These are phyloP conservation scores for Enteromius fasciolatus DNA, from an alignment of 2,797 vertebrate species.

Conservation along the genomic window DNA sequence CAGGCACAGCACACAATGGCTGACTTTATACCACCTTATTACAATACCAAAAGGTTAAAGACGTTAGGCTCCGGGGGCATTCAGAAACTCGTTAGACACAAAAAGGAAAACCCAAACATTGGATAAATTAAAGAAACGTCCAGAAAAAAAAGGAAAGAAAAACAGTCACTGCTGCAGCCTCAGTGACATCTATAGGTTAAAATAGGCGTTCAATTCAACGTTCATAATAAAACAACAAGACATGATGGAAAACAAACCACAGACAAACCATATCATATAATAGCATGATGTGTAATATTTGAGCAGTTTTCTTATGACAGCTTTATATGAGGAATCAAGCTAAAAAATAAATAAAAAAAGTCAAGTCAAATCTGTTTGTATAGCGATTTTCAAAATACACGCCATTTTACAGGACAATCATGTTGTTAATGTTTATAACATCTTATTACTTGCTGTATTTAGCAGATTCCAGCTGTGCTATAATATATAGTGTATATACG, in stretches of 20 bases:
- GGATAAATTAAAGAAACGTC: conserved; percentile 50
- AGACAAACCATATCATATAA: background rate
- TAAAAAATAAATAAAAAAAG: background rate
- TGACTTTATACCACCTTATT: conserved; percentile 66
- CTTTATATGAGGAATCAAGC: background rate
- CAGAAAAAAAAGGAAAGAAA: background rate
- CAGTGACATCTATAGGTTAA: background rate
- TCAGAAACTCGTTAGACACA: conserved; percentile 53
- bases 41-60: conserved; percentile 68
- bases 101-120: conserved; percentile 57
- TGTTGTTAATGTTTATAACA: background rate
- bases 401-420: background rate
- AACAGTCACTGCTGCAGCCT: background rate
- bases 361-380: background rate
- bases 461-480: background rate
- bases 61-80: conserved; percentile 64
- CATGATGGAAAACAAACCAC: background rate
- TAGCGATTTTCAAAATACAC: background rate
- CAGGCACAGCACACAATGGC: conserved; percentile 63
- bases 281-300: background rate
- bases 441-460: background rate
- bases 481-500: background rate
- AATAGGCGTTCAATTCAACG: background rate
- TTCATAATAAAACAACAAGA: background rate
- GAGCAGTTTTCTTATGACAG: background rate